Conservation (phyloP, 1,140 invertebrate species). For the Trichonephila inaurata region DNA sequence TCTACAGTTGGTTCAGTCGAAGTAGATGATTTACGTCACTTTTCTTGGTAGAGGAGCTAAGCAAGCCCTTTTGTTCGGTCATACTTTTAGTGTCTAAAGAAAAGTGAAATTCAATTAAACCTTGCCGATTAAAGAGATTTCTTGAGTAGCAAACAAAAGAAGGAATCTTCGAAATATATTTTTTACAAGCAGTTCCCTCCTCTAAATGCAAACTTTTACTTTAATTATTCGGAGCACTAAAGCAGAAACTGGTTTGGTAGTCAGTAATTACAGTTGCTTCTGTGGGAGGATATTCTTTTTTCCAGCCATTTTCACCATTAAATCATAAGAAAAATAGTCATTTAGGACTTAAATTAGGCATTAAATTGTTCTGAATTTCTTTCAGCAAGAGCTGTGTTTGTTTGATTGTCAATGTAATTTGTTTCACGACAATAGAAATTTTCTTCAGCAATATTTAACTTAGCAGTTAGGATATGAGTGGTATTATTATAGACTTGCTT, state of each 20-base stretch:
- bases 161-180: background rate
- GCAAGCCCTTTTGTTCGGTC: conserved; percentile 29
- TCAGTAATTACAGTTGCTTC: conserved; percentile 41
- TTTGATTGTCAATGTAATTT: conserved; percentile 7
- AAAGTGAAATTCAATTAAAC: conserved; percentile 66
- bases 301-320: background rate
- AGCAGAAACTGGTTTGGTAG: conserved; percentile 47
- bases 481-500: background rate
- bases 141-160: conserved; percentile 34
- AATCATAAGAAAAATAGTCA: background rate
- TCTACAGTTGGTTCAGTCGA: background rate
- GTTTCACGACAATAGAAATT: background rate
- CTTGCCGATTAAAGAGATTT: conserved; percentile 63
- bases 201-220: conserved; percentile 65
- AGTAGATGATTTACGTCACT: background rate
- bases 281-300: conserved; percentile 6
- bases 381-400: background rate
- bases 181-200: background rate
- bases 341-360: conserved; percentile 51
- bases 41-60: background rate
- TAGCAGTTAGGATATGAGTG: background rate
- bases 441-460: background rate
- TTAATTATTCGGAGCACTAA: conserved; percentile 50
- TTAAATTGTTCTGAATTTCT: conserved; percentile 53
- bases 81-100: background rate